Conservation (phyloP, 1,140 invertebrate species). For the Ceratina calcarata region DNA sequence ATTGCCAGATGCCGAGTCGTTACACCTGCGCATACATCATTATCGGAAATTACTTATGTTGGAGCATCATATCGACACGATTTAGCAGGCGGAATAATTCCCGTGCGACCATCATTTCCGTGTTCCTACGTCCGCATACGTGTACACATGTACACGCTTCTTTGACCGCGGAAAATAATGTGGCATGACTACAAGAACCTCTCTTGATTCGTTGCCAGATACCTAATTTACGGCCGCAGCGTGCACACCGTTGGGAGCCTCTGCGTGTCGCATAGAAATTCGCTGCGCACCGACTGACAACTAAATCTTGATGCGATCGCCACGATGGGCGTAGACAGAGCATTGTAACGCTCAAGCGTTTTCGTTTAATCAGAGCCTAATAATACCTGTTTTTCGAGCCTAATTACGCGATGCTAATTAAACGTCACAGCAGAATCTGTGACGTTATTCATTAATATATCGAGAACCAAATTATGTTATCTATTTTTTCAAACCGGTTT, state of each 20-base stretch:
- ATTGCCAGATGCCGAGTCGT: not conserved
- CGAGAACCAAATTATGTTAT: too few species aligned
- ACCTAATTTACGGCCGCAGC: constrained; percentile 53
- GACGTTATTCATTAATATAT: too few species aligned
- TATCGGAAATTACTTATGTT: constrained; percentile 6
- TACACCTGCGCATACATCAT: not conserved
- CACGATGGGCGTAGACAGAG: not conserved
- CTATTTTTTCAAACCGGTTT: too few species aligned
- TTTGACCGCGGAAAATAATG: constrained; percentile 55
- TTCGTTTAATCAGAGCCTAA: not conserved
- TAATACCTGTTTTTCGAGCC: not conserved
- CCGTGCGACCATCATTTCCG: constrained; percentile 34
- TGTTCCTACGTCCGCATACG: not conserved
- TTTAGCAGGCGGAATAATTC: constrained; percentile 36
- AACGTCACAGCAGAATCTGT: too few species aligned
- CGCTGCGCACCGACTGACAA: constrained; percentile 28
- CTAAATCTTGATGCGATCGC: constrained; percentile 34
- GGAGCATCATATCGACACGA: constrained; percentile 2
- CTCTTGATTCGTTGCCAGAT: constrained; percentile 63
- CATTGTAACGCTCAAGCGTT: not conserved
- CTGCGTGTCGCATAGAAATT: constrained; percentile 32
- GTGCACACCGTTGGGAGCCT: constrained; percentile 41
- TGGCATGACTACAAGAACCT: constrained; percentile 49
- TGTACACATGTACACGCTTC: constrained; percentile 10
- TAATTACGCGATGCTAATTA: not conserved